Percentiles rank a stretch among this genome's conserved stretches.
These are phyloP conservation scores for Furcula furcula DNA, from an alignment of 2,888 invertebrate species.

Conservation along the genomic window DNA sequence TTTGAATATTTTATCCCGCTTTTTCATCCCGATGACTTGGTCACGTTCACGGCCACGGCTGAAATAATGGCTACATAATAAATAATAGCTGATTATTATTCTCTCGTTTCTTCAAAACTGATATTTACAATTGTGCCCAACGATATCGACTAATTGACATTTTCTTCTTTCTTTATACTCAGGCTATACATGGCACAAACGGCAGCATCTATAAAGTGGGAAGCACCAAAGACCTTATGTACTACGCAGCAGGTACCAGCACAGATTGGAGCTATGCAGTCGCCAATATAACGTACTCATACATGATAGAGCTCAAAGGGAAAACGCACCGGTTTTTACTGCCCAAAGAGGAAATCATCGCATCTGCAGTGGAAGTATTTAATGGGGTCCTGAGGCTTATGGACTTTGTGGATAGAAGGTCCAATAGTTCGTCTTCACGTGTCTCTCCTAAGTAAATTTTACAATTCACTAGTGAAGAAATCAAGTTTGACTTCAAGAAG, in stretches of 20 bases:
- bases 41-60: too few species aligned
- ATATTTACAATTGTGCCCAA: too few species aligned
- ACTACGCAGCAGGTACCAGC: slow-evolving; percentile 66
- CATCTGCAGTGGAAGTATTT: slow-evolving; percentile 49
- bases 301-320: slow-evolving; percentile 69
- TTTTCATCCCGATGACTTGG: too few species aligned
- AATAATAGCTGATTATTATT: too few species aligned
- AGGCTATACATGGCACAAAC: slow-evolving; percentile 59
- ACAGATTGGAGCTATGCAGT: slow-evolving; percentile 68
- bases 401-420: slow-evolving; percentile 53
- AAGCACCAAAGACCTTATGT: slow-evolving; percentile 73
- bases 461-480: not conserved
- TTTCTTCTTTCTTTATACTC: too few species aligned
- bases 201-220: slow-evolving; percentile 70
- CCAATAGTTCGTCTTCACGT: slow-evolving; percentile 32
- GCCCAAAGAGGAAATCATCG: slow-evolving; percentile 60
- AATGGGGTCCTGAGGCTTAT: slow-evolving; percentile 54
- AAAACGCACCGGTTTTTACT: slow-evolving; percentile 61
- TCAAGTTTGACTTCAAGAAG: not conserved
- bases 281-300: slow-evolving; percentile 61
- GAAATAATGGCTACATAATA: too few species aligned
- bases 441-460: slow-evolving; percentile 28
- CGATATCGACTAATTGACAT: too few species aligned
- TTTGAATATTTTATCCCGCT: too few species aligned
- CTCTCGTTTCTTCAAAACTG: too few species aligned